Conservation (phyloP, 1,140 invertebrate genomes). For the Chelonus insularis region DNA sequence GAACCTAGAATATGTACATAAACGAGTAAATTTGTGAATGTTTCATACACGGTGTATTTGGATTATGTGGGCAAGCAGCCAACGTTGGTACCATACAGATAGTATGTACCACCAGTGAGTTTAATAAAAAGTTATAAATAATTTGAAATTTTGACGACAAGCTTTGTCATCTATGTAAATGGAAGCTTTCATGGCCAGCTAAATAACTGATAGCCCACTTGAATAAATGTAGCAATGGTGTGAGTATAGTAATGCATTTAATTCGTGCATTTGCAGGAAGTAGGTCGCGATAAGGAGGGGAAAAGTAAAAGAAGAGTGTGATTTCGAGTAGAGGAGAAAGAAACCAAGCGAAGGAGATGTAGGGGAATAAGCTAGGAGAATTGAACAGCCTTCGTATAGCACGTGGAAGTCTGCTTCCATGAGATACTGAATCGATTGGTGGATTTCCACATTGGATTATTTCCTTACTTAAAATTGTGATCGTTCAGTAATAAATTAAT, state of each 20-base stretch:
- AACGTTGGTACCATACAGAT: not conserved
- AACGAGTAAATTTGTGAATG: no score
- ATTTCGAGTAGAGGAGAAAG: slow-evolving; percentile 10
- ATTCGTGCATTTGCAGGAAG: slow-evolving; percentile 29
- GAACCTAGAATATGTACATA: no score
- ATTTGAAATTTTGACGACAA: slow-evolving; percentile 24
- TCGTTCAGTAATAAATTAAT: no score
- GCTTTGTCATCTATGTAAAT: slow-evolving; percentile 30
- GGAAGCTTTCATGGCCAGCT: slow-evolving; percentile 27
- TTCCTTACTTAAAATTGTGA: no score
- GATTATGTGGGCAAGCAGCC: not conserved
- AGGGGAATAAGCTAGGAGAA: not conserved
- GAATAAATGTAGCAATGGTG: slow-evolving; percentile 24
- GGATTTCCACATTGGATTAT: not conserved
- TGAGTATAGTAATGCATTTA: slow-evolving; percentile 27
- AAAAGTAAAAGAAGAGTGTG: slow-evolving; percentile 1
- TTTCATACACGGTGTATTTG: no score
- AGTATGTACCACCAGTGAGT: not conserved
- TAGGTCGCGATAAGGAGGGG: slow-evolving; percentile 20
- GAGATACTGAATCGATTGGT: not conserved
- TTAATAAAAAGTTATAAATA: slow-evolving; percentile 24
- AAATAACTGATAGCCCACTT: slow-evolving; percentile 33
- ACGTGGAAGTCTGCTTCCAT: not conserved
- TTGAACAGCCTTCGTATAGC: not conserved
- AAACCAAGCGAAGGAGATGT: not conserved